Evolutionary conservation across 2,113 vertebrate species (phyloP).

Genomic region (Microcebus murinus): DNA sequence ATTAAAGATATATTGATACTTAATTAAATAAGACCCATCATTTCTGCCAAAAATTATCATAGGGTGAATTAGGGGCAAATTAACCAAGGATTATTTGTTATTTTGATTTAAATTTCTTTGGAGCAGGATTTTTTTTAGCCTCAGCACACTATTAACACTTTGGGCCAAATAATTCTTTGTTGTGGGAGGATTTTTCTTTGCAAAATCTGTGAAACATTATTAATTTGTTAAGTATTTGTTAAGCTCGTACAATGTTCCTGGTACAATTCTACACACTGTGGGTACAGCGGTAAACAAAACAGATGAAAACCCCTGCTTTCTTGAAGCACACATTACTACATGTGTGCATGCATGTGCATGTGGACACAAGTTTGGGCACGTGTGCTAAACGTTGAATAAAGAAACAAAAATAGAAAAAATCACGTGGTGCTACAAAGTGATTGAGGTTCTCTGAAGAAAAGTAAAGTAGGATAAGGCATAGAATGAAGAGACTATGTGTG

Average conservation of each 20-base stretch:
- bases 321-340: neutral
- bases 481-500: neutral
- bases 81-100: slow-evolving; percentile 10
- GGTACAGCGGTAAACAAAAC: neutral
- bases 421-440: neutral
- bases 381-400: neutral
- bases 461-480: neutral
- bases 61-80: neutral
- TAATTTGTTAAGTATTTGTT: neutral
- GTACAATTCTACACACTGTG: neutral
- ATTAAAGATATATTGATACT: neutral
- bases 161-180: neutral
- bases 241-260: neutral
- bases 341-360: neutral
- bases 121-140: neutral
- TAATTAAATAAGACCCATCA: neutral
- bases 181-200: neutral
- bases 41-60: slow-evolving; percentile 9
- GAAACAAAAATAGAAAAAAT: neutral
- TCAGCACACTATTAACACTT: neutral
- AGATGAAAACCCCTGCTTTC: neutral
- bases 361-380: too few relatives aligned
- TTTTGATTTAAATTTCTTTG: neutral
- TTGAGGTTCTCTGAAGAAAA: neutral
- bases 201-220: neutral